Base-by-base conservation (phyloP, 2,888 invertebrate genomes). In the Epirrhoe tristata region DNA sequence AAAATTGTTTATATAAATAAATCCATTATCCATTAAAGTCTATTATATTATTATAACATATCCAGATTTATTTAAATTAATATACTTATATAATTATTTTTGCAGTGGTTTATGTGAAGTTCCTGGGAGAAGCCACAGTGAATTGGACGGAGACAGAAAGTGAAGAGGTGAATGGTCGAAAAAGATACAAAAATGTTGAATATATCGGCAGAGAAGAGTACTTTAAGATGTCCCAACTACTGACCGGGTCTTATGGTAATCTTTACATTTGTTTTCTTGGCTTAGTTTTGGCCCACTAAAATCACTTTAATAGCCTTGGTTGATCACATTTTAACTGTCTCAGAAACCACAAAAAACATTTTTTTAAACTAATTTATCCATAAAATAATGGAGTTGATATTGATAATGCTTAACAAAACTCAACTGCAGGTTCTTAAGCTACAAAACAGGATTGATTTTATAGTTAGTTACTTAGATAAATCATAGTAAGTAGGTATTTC, bases 131-230 rank as follows among this genome's bases (percentile, higher is more conserved):
- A 72, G 89, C 86, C 0, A 79, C 69, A 7, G 89, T 90, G 1
- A 51, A 73, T 1, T 90, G 91, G 91, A 75, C 76, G 0, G 90
- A 91, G 58, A 65, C 57, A 6, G 83, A 89, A 63, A 72, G 71
- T 8, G 81, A 85, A 58, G 77, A 71, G 5, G 73, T 80, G 48
- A 75, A 81, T 43, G 85, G 84, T 10, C 62, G 75, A 0, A 72
- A 66, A 57, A 74, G 75, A 52, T 61, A 72, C 14, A 80, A 69
- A 51, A 54, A 72, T 0, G 71, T 86, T 10, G 74, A 80, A 0
- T 90, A 87, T 71, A 66, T 66, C 1, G 86, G 81, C 0, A 69
- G 70, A 14, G 89, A 91, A 69, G 81, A 85, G 58, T 91, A 90
- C 68, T 85, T 89, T n/a, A 83, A 87, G 56, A 60, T 72, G 12